Evolutionary conservation across 2,113 vertebrate genomes (phyloP), one percentile per base, ranked within the genome.

Genomic region (Petrocephalus zakoni): DNA sequence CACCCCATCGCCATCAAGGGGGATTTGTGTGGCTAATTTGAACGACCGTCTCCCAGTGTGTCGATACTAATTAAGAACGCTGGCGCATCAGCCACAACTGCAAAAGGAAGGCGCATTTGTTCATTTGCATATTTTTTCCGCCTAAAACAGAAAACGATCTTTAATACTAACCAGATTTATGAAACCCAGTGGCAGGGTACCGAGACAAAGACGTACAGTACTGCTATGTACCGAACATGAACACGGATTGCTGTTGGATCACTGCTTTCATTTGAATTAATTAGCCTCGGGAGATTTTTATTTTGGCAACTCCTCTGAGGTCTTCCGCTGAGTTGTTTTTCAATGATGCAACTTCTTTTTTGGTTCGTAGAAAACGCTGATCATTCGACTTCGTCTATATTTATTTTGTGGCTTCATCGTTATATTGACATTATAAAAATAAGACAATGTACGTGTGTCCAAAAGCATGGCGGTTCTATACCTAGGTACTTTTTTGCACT

Each of bases 31-130:
- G 82, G 86, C 86, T 92, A 89, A 93, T 92, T 78, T 91, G 90
- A 93, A 92, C 21, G 90, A 89, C 88, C 58, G 84, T 89, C 86
- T 89, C 82, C 75, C 87, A 88, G 85, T 88, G 85, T 37, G 87
- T 93, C 92, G 84, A 94, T 93, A 93, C 89, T 93, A 93, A 93
- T 94, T 93, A 93, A 90, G 89, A 83, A 89, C 81, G 90, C 89
- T 90, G 89, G 91, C 89, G 89, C 88, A 90, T 89, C 47, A 8
- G 72, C 51, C 68, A 51, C 4, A 56, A 88, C 85, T 52, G 11
- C 68, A 87, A n/a, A 78, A 88, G 2, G 4, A 56, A 46, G 34
- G 51, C 64, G 37, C 61, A 82, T 88, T 87, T 52, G 25, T 61
- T 82, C 58, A 89, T 87, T 25, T 5, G 29, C n/a, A 49, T 49